Conservation (phyloP, 2,888 invertebrate species). For the Argynnis bischoffii region DNA sequence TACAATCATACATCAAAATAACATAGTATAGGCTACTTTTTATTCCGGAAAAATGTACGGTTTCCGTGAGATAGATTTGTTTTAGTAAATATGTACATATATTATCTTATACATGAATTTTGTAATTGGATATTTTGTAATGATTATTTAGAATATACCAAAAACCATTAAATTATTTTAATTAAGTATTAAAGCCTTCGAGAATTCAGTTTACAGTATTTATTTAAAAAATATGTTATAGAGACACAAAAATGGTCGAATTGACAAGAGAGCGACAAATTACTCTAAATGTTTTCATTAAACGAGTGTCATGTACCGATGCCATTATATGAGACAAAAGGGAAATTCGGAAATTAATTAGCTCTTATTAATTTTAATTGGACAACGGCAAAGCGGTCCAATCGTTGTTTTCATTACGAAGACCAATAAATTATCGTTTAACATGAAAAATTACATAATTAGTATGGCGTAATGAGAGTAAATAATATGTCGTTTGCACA, state of each 20-base stretch:
- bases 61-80: no score
- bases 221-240: not conserved
- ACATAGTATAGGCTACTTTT: no score
- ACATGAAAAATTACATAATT: conserved; percentile 34
- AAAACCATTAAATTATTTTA: no score
- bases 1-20: no score
- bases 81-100: no score
- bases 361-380: conserved; percentile 37
- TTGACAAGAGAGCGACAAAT: conserved; percentile 8
- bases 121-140: no score
- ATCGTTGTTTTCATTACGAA: conserved; percentile 35
- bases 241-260: not conserved
- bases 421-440: conserved; percentile 32
- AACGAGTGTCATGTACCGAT: conserved; percentile 15
- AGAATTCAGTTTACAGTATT: no score
- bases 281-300: conserved; percentile 23
- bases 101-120: no score
- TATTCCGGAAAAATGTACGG: no score
- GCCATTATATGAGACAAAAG: conserved; percentile 21
- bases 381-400: conserved; percentile 26
- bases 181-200: no score
- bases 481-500: conserved; percentile 9
- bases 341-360: conserved; percentile 35
- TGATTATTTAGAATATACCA: no score
- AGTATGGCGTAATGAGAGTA: conserved; percentile 26